Conservation (phyloP, 1,140 invertebrate genomes). For the Halesus radiatus region DNA sequence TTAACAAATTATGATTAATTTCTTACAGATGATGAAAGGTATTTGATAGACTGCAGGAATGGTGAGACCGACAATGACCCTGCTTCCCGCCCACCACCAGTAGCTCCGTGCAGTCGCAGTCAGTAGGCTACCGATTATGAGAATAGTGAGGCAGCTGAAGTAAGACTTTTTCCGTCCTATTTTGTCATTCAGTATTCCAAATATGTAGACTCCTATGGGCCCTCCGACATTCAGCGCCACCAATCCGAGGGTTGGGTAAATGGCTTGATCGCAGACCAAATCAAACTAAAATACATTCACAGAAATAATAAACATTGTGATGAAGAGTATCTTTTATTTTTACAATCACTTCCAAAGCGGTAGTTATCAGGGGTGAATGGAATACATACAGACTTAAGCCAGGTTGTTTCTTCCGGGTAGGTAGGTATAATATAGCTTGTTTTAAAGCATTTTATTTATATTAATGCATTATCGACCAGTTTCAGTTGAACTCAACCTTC, state of each 20-base stretch:
- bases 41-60: conserved; percentile 96
- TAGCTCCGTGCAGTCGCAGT: conserved; percentile 83
- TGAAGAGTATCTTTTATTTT: conserved; percentile 9
- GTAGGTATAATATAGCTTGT: no score
- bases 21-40: conserved; percentile 93
- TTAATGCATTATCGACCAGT: no score
- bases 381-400: no score
- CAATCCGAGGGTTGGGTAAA: conserved; percentile 87
- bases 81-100: conserved; percentile 84
- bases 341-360: not conserved
- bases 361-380: no score
- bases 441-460: no score
- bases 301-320: no score
- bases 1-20: not conserved
- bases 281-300: conserved; percentile 77
- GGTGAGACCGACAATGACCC: conserved; percentile 86
- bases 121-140: conserved; percentile 83
- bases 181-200: conserved; percentile 87
- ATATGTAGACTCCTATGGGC: conserved; percentile 88
- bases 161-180: conserved; percentile 86
- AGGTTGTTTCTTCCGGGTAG: no score
- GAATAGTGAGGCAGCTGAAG: conserved; percentile 83
- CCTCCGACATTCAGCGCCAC: conserved; percentile 87
- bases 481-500: no score
- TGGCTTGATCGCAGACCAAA: conserved; percentile 86